phyloP scores from a whole-genome alignment of 2,797 vertebrate genomes.

The Pogonophryne albipinna region DNA sequence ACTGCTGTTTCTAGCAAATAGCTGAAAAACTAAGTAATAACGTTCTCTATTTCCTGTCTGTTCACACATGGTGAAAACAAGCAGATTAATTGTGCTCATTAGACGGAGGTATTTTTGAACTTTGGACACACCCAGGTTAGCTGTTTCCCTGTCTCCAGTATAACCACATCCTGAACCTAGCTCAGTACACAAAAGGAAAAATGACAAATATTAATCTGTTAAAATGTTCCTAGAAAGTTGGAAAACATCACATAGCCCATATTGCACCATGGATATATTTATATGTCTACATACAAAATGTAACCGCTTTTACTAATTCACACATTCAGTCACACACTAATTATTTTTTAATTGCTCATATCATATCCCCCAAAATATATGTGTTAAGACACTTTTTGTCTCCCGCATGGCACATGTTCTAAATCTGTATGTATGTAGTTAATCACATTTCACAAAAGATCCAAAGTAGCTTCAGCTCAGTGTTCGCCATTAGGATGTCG shows the following conservation, averaged over 20 bases:
- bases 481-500: constrained; percentile 14
- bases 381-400: background rate
- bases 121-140: background rate
- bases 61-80: background rate
- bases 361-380: background rate
- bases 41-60: background rate
- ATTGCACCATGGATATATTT: background rate
- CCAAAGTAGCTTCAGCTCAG: background rate
- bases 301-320: background rate
- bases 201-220: too few species aligned
- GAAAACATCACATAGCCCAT: background rate
- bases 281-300: background rate
- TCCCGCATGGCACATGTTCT: background rate
- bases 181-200: background rate
- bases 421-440: constrained; percentile 16
- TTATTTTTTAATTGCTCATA: background rate
- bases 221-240: background rate
- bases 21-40: background rate
- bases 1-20: background rate
- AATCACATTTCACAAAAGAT: constrained; percentile 18
- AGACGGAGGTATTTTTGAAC: background rate
- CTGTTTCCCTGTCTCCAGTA: background rate
- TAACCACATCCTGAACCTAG: background rate
- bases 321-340: background rate
- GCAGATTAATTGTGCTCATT: background rate